These are phyloP conservation scores for Watersipora subatra DNA, from an alignment of 1,140 invertebrate genomes.

Conservation along the genomic window DNA sequence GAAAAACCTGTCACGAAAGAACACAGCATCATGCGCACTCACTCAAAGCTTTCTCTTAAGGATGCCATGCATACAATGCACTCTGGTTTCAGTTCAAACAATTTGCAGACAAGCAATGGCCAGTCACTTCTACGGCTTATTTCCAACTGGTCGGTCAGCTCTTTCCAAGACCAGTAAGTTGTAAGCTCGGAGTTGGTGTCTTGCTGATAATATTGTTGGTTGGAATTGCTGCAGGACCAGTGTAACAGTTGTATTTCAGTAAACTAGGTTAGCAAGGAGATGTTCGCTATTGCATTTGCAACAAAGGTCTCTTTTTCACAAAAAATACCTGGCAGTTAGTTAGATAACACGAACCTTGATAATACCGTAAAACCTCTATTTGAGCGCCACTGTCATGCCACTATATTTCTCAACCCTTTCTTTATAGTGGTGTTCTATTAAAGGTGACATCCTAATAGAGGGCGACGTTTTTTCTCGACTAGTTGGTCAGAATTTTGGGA, in stretches of 20 bases:
- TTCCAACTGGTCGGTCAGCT: constrained; percentile 44
- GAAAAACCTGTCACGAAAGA: constrained; percentile 67
- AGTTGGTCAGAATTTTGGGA: too few relatives aligned
- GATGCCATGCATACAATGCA: constrained; percentile 77
- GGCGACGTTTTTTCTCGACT: too few relatives aligned
- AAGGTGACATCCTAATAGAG: too few relatives aligned
- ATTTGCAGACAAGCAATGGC: not conserved
- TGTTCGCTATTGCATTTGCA: not conserved
- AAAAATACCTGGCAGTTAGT: not conserved
- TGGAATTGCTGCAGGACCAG: not conserved
- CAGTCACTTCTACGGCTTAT: constrained; percentile 10
- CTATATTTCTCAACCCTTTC: too few relatives aligned
- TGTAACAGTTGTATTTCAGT: not conserved
- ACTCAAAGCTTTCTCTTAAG: constrained; percentile 78
- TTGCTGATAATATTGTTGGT: not conserved
- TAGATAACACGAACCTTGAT: not conserved
- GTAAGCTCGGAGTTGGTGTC: not conserved
- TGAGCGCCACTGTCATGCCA: too few relatives aligned
- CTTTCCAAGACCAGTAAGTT: constrained; percentile 50
- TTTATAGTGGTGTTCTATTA: too few relatives aligned
- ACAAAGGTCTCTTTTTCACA: not conserved
- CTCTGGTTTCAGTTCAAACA: not conserved
- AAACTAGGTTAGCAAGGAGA: not conserved
- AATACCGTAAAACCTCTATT: too few relatives aligned
- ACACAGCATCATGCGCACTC: constrained; percentile 85